Evolutionary conservation across 2,888 invertebrate genomes (phyloP).

Genomic region (Conops quadrifasciatus): DNA sequence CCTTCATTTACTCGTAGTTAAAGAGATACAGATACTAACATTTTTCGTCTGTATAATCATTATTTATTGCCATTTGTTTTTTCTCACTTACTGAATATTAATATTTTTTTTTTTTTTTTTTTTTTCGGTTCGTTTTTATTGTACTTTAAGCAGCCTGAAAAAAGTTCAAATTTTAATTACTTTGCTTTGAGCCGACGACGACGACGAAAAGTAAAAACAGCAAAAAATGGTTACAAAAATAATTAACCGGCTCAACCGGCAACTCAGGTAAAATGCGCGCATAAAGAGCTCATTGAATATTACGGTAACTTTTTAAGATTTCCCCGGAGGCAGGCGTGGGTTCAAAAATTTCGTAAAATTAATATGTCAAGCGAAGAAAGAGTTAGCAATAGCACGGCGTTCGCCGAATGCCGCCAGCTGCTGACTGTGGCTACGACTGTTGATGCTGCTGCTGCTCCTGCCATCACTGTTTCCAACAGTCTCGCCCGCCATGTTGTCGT

Average conservation of each 20-base stretch:
- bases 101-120: too few species aligned
- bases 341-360: conserved; percentile 45
- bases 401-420: background rate
- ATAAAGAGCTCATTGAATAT: conserved; percentile 33
- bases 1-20: too few species aligned
- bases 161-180: conserved; percentile 33
- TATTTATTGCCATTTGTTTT: background rate
- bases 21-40: too few species aligned
- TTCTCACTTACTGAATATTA: background rate
- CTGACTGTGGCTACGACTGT: background rate
- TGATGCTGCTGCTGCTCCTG: background rate
- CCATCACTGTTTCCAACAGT: background rate
- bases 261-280: conserved; percentile 13
- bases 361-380: conserved; percentile 48
- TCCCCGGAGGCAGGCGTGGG: conserved; percentile 46
- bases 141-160: background rate
- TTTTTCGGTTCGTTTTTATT: background rate
- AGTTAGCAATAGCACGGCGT: background rate
- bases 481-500: background rate
- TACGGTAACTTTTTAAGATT: conserved; percentile 42
- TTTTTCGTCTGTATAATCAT: too few species aligned
- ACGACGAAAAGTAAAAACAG: background rate
- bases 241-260: conserved; percentile 19
- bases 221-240: conserved; percentile 29
- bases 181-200: conserved; percentile 16